Percentiles rank a stretch among this genome's conserved stretches.
Evolutionary conservation across 2,113 vertebrate genomes (phyloP).

Genomic region (Marmota flaviventris): DNA sequence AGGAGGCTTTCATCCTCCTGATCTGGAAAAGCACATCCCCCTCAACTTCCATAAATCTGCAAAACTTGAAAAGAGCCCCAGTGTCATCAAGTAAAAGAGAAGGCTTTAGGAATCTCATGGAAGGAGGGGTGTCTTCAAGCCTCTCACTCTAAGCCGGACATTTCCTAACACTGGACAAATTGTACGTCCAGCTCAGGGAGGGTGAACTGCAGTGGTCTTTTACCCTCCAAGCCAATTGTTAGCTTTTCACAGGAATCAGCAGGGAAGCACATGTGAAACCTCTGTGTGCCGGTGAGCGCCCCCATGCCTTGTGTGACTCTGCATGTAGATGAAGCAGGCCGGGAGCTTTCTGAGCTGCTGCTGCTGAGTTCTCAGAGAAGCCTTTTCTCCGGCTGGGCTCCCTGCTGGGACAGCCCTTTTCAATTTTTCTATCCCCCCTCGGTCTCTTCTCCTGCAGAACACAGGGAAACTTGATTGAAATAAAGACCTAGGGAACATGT

Average conservation of each 20-base stretch:
- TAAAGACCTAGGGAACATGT: slow-evolving; percentile 88
- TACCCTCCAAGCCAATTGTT: slow-evolving; percentile 84
- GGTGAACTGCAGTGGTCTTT: slow-evolving; percentile 82
- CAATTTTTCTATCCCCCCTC: slow-evolving; percentile 90
- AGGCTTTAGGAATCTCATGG: slow-evolving; percentile 70
- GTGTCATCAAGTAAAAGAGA: slow-evolving; percentile 64
- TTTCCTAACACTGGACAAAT: slow-evolving; percentile 80
- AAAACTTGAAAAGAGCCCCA: slow-evolving; percentile 72
- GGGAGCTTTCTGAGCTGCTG: slow-evolving; percentile 91
- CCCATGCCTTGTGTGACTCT: slow-evolving; percentile 94
- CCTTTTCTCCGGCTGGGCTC: slow-evolving; percentile 93
- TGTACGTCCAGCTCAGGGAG: slow-evolving; percentile 76
- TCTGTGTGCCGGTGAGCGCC: slow-evolving; percentile 86
- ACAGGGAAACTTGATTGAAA: slow-evolving; percentile 88
- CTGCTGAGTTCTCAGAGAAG: slow-evolving; percentile 95
- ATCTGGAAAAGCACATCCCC: slow-evolving; percentile 69
- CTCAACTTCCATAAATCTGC: slow-evolving; percentile 71
- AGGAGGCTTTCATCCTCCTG: slow-evolving; percentile 52
- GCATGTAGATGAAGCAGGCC: slow-evolving; percentile 98
- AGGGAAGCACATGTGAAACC: slow-evolving; percentile 89
- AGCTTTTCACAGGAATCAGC: slow-evolving; percentile 90
- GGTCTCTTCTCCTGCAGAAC: slow-evolving; percentile 87
- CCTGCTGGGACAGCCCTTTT: slow-evolving; percentile 96
- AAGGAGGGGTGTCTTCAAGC: slow-evolving; percentile 77
- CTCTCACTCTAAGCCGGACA: slow-evolving; percentile 74